Evolutionary conservation across 2,888 invertebrate genomes (phyloP).

Genomic region (Neelides folsomi): DNA sequence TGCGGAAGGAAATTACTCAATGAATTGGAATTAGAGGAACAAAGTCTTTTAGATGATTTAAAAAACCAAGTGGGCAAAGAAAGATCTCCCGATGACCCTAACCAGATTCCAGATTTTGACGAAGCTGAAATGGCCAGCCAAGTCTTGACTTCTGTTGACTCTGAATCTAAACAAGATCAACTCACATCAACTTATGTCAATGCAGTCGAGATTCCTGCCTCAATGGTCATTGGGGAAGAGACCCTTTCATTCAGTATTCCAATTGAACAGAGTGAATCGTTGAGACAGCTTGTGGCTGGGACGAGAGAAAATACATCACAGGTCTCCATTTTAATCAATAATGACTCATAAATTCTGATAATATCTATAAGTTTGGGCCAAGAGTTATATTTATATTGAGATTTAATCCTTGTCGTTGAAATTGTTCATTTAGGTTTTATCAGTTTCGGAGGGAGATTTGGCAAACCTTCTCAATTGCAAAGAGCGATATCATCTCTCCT

Average conservation of each 20-base stretch:
- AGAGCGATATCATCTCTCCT: conserved; percentile 13
- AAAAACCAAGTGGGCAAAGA: neutral
- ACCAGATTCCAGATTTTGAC: neutral
- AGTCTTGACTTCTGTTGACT: neutral
- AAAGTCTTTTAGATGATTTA: neutral
- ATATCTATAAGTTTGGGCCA: neutral
- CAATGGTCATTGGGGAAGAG: conserved; percentile 13
- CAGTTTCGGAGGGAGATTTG: conserved; percentile 14
- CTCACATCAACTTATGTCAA: too few relatives aligned
- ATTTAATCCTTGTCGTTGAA: neutral
- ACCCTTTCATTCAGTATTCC: conserved; percentile 14
- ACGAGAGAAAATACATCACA: neutral
- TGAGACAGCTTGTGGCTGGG: conserved; percentile 11
- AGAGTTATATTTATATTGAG: too few relatives aligned
- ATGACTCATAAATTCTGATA: neutral
- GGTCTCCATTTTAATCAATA: neutral
- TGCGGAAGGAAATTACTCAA: conserved; percentile 4
- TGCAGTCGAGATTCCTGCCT: conserved; percentile 3
- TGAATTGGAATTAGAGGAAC: neutral
- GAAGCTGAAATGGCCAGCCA: neutral
- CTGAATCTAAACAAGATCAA: too few relatives aligned
- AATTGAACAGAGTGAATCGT: conserved; percentile 8
- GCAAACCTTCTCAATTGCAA: conserved; percentile 8
- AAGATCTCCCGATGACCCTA: neutral
- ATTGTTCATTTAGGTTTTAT: conserved; percentile 6